Percentiles rank a stretch among this genome's conserved stretches.
These are phyloP conservation scores for Limnephilus auricula DNA, from an alignment of 2,888 invertebrate genomes.

Conservation along the genomic window DNA sequence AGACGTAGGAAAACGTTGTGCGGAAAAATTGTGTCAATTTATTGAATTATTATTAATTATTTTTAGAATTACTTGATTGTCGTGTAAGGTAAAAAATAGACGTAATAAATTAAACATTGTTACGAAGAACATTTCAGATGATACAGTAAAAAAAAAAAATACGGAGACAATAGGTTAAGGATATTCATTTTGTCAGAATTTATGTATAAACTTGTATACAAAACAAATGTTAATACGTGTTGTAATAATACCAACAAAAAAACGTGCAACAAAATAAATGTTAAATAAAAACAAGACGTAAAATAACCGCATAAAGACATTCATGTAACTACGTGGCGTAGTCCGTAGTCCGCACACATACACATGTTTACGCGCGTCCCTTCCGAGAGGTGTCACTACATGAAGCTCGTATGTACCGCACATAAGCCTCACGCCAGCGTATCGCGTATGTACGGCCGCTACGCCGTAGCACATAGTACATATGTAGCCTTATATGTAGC, in stretches of 20 bases:
- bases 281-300: neutral
- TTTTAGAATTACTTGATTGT: no score
- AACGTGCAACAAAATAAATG: neutral
- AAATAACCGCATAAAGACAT: neutral
- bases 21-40: no score
- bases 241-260: neutral
- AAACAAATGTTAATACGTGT: neutral
- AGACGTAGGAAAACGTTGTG: no score
- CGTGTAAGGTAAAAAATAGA: no score
- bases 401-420: conserved; percentile 21
- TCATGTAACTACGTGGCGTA: neutral
- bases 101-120: no score
- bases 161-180: no score
- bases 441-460: conserved; percentile 48
- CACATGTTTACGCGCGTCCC: conserved; percentile 6
- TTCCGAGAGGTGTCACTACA: conserved; percentile 39
- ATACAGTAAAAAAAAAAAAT: no score
- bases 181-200: no score
- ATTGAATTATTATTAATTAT: no score
- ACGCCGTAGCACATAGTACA: conserved; percentile 40
- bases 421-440: conserved; percentile 48
- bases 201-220: neutral
- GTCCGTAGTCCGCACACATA: neutral
- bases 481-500: conserved; percentile 13
- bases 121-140: no score